A percentile compares a stretch with the other conserved stretches of the same genome.
Conservation (phyloP, 2,888 invertebrate genomes). For the Physocephala rufipes region DNA sequence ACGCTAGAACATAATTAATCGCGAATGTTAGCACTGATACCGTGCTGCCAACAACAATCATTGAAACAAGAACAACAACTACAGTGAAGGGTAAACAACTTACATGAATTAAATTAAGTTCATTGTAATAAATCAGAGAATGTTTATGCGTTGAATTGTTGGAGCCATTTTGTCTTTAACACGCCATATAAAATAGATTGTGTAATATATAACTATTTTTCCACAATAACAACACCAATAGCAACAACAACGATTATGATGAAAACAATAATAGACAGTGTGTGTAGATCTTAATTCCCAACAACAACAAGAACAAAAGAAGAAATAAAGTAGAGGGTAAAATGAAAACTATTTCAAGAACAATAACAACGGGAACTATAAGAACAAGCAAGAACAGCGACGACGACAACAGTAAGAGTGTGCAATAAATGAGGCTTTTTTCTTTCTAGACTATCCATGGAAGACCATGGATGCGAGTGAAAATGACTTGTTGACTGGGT, state of each 20-base stretch:
- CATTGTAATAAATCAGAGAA: slow-evolving; percentile 30
- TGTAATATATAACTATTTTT: no score
- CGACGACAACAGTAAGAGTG: background rate
- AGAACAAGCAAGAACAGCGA: background rate
- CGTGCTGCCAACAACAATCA: no score
- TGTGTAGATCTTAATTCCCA: no score
- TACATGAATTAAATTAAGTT: slow-evolving; percentile 15
- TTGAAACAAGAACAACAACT: background rate
- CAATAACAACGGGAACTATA: no score
- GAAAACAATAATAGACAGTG: no score
- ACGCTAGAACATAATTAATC: background rate
- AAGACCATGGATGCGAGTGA: no score
- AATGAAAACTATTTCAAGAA: background rate
- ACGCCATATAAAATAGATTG: slow-evolving; percentile 22
- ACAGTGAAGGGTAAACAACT: background rate
- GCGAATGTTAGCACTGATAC: no score
- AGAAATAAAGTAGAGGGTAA: background rate
- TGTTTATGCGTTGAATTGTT: slow-evolving; percentile 33
- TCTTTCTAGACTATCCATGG: no score
- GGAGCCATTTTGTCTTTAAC: slow-evolving; percentile 28
- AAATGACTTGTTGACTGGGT: no score
- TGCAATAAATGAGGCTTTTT: no score
- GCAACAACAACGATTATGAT: background rate
- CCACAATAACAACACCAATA: background rate
- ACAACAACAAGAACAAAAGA: background rate